Percentiles rank a stretch among this genome's conserved stretches.
phyloP scores from a whole-genome alignment of 2,113 vertebrate species.

The Nyctereutes procyonoides region DNA sequence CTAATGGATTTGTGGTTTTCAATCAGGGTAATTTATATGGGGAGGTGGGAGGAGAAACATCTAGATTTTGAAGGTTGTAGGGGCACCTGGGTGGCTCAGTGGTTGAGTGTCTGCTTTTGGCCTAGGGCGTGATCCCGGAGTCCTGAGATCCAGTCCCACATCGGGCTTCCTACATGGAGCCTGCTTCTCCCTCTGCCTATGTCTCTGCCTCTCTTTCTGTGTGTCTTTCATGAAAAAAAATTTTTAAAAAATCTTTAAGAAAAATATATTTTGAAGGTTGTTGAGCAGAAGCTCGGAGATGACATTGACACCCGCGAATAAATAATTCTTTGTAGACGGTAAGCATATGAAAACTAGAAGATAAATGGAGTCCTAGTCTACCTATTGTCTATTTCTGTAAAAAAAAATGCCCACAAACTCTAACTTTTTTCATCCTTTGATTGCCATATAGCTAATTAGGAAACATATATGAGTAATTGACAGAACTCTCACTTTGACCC shows the following conservation, averaged over 20 bases:
- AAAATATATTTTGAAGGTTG: neutral
- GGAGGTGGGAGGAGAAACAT: neutral
- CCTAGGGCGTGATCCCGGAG: too few species aligned
- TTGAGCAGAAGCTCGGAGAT: neutral
- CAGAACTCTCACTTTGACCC: neutral
- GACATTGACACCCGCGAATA: neutral
- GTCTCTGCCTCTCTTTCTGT: too few species aligned
- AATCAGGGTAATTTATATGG: neutral
- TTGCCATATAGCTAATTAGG: neutral
- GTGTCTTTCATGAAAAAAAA: too few species aligned
- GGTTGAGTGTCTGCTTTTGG: too few species aligned
- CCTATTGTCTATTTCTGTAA: neutral
- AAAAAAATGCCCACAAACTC: neutral
- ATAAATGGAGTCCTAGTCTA: neutral
- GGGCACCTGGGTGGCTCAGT: too few species aligned
- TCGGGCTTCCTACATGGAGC: too few species aligned
- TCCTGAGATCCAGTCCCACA: too few species aligned
- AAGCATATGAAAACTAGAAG: neutral
- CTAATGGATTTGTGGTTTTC: neutral
- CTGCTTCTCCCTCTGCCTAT: too few species aligned
- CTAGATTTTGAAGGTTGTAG: neutral
- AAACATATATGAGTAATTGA: neutral
- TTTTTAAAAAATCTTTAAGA: too few species aligned
- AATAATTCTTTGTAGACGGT: neutral
- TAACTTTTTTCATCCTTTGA: neutral